Conservation (phyloP, 2,113 vertebrate species). For the Scartelaos histophorus region DNA sequence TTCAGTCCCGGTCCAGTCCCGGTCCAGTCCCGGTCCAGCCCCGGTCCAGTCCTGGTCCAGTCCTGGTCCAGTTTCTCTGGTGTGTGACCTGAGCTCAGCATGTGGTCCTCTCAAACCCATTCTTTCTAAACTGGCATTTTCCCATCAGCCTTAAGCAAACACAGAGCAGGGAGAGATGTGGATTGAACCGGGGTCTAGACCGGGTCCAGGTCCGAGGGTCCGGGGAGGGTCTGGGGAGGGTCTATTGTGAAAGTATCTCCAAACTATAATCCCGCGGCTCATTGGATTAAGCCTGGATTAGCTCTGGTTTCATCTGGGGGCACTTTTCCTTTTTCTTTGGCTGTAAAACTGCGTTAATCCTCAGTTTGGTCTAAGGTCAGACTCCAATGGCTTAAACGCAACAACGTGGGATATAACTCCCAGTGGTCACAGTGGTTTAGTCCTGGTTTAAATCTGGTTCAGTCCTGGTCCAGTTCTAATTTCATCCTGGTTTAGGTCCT, state of each 20-base stretch:
- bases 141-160: conserved; percentile 32
- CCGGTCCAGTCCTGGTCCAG: too few relatives aligned
- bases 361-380: not conserved
- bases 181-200: not conserved
- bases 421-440: too few relatives aligned
- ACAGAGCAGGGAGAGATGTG: conserved; percentile 12
- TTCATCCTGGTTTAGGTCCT: too few relatives aligned
- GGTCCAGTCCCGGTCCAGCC: too few relatives aligned
- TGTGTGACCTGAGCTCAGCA: conserved; percentile 82
- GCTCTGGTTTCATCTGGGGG: not conserved
- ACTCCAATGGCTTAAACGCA: too few relatives aligned
- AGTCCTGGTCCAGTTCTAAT: too few relatives aligned
- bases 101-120: conserved; percentile 75
- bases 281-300: conserved; percentile 2
- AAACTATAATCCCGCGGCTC: not conserved
- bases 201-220: not conserved
- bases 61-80: conserved; percentile 99
- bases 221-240: not conserved
- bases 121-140: conserved; percentile 63
- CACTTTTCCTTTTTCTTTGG: not conserved
- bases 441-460: too few relatives aligned
- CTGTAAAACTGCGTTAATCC: not conserved
- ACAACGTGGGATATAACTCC: too few relatives aligned
- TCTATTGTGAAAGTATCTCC: not conserved
- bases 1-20: too few relatives aligned